phyloP scores from a whole-genome alignment of 2,888 invertebrate genomes.

The Drosophila antonietae region DNA sequence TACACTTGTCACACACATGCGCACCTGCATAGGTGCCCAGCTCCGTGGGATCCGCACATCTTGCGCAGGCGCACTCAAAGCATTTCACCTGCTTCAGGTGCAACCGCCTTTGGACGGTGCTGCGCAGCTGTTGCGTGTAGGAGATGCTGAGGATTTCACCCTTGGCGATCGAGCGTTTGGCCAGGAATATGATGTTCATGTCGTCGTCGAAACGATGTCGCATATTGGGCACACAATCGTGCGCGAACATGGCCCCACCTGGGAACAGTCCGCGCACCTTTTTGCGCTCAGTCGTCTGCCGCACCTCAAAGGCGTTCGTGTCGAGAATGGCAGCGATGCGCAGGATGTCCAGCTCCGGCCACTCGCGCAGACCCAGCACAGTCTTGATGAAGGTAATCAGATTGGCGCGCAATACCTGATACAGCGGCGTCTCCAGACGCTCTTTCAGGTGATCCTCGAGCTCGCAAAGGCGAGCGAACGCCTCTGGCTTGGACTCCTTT shows the following conservation, averaged over 20 bases:
- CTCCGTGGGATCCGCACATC: constrained; percentile 90
- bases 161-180: constrained; percentile 87
- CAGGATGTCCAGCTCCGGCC: constrained; percentile 87
- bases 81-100: constrained; percentile 88
- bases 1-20: constrained; percentile 88
- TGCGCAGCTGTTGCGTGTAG: constrained; percentile 90
- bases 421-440: constrained; percentile 87
- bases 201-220: constrained; percentile 88
- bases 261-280: constrained; percentile 88
- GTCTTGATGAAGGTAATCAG: constrained; percentile 87
- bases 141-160: constrained; percentile 89
- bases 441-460: constrained; percentile 87
- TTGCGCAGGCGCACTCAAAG: constrained; percentile 88
- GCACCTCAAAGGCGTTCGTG: constrained; percentile 89
- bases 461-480: constrained; percentile 69
- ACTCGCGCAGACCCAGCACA: constrained; percentile 85
- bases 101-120: constrained; percentile 88
- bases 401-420: constrained; percentile 87
- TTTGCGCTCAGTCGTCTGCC: constrained; percentile 84
- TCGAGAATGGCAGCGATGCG: constrained; percentile 89
- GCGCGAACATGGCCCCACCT: constrained; percentile 89
- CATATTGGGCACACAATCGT: constrained; percentile 90
- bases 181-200: constrained; percentile 87
- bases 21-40: constrained; percentile 88
- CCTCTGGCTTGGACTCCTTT: constrained; percentile 86